Conservation (phyloP, 2,888 invertebrate genomes). For the Lithophane leautieri region DNA sequence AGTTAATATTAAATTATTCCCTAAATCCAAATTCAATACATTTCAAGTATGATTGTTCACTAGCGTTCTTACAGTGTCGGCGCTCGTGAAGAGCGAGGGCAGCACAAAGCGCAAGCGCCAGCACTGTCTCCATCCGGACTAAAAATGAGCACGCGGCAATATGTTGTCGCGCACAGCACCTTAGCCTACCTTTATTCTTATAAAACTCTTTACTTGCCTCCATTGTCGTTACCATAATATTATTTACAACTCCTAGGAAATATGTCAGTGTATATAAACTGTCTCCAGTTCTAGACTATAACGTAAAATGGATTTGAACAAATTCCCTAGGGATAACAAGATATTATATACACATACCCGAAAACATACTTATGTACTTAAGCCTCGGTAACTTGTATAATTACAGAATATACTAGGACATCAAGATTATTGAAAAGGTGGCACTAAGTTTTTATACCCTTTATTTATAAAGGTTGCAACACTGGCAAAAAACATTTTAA, state of each 20-base stretch:
- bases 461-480: background rate
- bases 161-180: background rate
- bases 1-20: background rate
- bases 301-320: slow-evolving; percentile 10
- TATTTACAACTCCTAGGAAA: slow-evolving; percentile 25
- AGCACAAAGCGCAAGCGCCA: slow-evolving; percentile 19
- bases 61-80: background rate
- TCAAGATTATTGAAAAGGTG: slow-evolving; percentile 13
- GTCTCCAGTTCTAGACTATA: slow-evolving; percentile 13
- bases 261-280: slow-evolving; percentile 30
- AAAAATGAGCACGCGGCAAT: background rate
- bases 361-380: slow-evolving; percentile 13
- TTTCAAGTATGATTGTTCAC: background rate
- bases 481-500: background rate
- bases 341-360: slow-evolving; percentile 21
- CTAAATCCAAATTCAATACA: slow-evolving; percentile 10
- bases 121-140: background rate
- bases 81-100: slow-evolving; percentile 25
- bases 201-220: slow-evolving; percentile 14
- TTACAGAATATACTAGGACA: slow-evolving; percentile 29
- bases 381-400: slow-evolving; percentile 49
- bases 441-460: background rate
- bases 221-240: slow-evolving; percentile 6
- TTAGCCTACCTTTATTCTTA: slow-evolving; percentile 10
- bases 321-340: slow-evolving; percentile 14